Percentiles rank a stretch among this genome's conserved stretches.
These are phyloP conservation scores for Trachurus trachurus DNA, from an alignment of 2,797 vertebrate species.

Conservation along the genomic window DNA sequence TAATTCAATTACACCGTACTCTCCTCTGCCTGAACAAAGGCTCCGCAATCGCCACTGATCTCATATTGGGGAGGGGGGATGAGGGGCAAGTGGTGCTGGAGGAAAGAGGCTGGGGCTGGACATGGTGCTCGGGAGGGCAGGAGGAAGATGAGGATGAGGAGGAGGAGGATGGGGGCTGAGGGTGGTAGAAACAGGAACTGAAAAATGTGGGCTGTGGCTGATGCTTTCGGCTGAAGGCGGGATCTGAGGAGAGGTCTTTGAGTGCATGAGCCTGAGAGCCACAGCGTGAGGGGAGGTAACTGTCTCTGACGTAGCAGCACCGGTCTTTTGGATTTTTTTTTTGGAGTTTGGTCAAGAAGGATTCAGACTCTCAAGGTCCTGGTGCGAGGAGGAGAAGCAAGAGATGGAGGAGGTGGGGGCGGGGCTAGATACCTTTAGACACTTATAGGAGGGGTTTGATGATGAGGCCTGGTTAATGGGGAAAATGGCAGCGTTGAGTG, in stretches of 20 bases:
- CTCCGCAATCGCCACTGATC: slow-evolving; percentile 68
- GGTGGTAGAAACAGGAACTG: slow-evolving; percentile 4
- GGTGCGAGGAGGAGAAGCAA: background rate
- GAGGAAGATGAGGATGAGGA: background rate
- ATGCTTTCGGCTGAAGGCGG: slow-evolving; percentile 12
- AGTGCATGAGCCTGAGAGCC: slow-evolving; percentile 5
- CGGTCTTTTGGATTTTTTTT: background rate
- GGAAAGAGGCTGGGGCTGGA: slow-evolving; percentile 22
- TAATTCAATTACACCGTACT: slow-evolving; percentile 78
- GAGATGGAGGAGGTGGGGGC: slow-evolving; percentile 1
- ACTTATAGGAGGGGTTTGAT: slow-evolving; percentile 11
- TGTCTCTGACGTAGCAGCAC: background rate
- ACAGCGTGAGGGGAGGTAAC: background rate
- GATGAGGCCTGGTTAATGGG: slow-evolving; percentile 2
- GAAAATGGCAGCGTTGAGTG: background rate
- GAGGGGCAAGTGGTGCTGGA: slow-evolving; percentile 25
- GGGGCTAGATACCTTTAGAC: slow-evolving; percentile 2
- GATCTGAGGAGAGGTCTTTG: background rate
- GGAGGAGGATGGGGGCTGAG: slow-evolving; percentile 11
- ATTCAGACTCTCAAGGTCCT: background rate
- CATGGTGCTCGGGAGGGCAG: background rate
- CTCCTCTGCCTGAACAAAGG: slow-evolving; percentile 79
- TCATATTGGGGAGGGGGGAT: slow-evolving; percentile 36
- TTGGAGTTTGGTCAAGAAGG: slow-evolving; percentile 1
- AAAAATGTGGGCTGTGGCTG: slow-evolving; percentile 32